These are phyloP conservation scores for Sciurus carolinensis DNA, from an alignment of 2,797 vertebrate genomes.

Conservation along the genomic window DNA sequence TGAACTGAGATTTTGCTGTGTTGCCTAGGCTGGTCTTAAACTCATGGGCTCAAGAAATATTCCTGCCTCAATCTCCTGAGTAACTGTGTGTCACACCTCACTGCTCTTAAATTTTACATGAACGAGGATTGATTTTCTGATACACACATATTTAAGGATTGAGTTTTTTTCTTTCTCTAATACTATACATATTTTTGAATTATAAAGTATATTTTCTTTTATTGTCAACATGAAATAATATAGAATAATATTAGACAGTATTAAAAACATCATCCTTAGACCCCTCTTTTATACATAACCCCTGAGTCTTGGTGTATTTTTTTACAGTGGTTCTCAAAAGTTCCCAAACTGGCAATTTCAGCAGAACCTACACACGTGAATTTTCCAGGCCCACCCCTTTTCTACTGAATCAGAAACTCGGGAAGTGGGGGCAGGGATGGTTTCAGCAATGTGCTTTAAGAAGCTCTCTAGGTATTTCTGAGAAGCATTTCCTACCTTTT, in stretches of 20 bases:
- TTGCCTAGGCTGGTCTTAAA: too few species aligned
- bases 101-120: not conserved
- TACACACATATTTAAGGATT: not conserved
- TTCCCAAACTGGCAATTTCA: not conserved
- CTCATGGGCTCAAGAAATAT: too few species aligned
- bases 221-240: slow-evolving; percentile 2
- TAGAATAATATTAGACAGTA: slow-evolving; percentile 34
- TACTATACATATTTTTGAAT: slow-evolving; percentile 8
- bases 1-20: too few species aligned
- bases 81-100: too few species aligned
- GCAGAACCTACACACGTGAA: slow-evolving; percentile 20
- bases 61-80: too few species aligned
- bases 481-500: slow-evolving; percentile 32
- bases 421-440: not conserved
- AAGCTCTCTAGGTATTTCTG: not conserved
- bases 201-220: not conserved
- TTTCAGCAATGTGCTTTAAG: slow-evolving; percentile 34
- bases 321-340: slow-evolving; percentile 29
- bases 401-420: not conserved
- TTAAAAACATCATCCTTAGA: slow-evolving; percentile 45
- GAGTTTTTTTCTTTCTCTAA: not conserved
- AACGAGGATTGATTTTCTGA: slow-evolving; percentile 3
- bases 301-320: slow-evolving; percentile 44
- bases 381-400: not conserved
- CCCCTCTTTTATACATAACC: not conserved